Conservation (phyloP, 2,113 vertebrate genomes). For the Nycticryphes semicollaris region DNA sequence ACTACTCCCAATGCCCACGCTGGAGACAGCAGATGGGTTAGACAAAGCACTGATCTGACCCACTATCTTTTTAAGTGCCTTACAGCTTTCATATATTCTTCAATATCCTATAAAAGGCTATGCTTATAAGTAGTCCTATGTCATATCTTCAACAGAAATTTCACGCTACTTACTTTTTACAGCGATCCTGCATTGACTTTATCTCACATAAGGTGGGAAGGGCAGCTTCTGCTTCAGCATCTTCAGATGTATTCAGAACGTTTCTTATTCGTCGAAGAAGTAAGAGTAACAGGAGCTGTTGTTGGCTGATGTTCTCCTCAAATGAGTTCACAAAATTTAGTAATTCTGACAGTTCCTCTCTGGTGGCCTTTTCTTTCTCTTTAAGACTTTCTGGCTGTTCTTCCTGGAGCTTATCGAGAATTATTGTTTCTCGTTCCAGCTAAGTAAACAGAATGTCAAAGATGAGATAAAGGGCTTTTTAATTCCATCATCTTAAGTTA, state of each 20-base stretch:
- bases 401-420: constrained; percentile 85
- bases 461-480: constrained; percentile 1
- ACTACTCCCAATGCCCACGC: not conserved
- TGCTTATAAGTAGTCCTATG: not conserved
- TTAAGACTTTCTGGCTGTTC: constrained; percentile 79
- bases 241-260: constrained; percentile 73
- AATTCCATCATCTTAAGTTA: not conserved
- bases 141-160: not conserved
- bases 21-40: not conserved
- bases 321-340: constrained; percentile 75
- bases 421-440: constrained; percentile 84
- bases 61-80: not conserved
- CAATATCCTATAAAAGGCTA: not conserved
- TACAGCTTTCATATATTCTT: not conserved
- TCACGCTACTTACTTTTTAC: constrained; percentile 77
- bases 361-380: constrained; percentile 63
- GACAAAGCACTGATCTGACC: not conserved
- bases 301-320: constrained; percentile 82
- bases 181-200: constrained; percentile 81
- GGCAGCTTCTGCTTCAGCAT: constrained; percentile 56
- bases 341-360: constrained; percentile 81
- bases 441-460: constrained; percentile 57
- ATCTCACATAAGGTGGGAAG: constrained; percentile 79
- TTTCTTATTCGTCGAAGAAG: constrained; percentile 79
- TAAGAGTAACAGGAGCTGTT: constrained; percentile 80